phyloP scores from a whole-genome alignment of 2,113 vertebrate genomes.

The Cepphus grylle region DNA sequence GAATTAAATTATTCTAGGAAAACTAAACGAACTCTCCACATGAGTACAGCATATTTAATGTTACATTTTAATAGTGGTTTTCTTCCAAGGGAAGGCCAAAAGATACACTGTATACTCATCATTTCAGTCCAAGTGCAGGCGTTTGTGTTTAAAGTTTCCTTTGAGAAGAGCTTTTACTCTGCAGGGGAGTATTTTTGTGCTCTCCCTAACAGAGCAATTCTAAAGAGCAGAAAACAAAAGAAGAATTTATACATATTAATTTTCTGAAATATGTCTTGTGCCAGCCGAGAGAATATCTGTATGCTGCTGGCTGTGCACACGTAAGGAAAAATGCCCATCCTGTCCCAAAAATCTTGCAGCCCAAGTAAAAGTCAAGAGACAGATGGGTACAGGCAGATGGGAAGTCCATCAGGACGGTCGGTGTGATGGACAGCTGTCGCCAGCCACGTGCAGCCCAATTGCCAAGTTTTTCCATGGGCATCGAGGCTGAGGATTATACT shows the following conservation, averaged over 20 bases:
- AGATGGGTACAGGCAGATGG: neutral
- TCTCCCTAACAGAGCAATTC: neutral
- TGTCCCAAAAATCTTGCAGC: neutral
- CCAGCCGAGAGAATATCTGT: neutral
- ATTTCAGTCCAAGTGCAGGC: neutral
- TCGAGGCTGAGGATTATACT: neutral
- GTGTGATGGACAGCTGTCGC: rapidly evolving
- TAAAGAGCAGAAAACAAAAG: neutral
- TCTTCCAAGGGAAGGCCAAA: neutral
- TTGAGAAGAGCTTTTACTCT: neutral
- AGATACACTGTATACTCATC: neutral
- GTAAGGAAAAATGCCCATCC: neutral
- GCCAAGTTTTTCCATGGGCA: neutral
- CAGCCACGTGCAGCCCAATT: neutral
- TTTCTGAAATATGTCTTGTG: neutral
- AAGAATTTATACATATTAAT: neutral
- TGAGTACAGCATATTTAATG: neutral
- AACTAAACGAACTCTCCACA: neutral
- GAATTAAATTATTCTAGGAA: constrained; percentile 29
- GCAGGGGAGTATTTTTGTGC: neutral
- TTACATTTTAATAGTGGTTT: neutral
- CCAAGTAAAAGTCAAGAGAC: neutral
- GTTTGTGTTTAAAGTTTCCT: neutral
- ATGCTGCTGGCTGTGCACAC: neutral
- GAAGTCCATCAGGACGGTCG: neutral